phyloP scores from a whole-genome alignment of 2,888 invertebrate species.

The Clunio marinus region DNA sequence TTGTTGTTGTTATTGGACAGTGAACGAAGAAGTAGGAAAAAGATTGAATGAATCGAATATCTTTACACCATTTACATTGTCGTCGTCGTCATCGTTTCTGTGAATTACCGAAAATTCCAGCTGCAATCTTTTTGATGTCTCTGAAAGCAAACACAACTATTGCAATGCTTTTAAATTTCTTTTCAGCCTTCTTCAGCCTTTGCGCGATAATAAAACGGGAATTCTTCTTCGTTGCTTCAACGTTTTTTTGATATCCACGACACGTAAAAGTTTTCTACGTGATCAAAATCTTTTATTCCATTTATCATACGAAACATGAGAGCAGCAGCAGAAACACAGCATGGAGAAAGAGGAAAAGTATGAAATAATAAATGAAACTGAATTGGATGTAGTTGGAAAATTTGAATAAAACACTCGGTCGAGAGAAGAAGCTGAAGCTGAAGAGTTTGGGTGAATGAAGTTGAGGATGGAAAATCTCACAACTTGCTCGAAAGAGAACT shows the following conservation, averaged over 20 bases:
- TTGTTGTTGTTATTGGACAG: background rate
- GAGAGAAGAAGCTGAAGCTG: background rate
- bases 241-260: conserved; percentile 35
- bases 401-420: conserved; percentile 21
- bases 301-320: conserved; percentile 23
- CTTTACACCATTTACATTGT: background rate
- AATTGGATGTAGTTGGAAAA: conserved; percentile 14
- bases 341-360: background rate
- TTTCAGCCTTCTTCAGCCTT: too few species aligned
- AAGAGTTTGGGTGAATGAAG: background rate
- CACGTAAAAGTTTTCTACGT: conserved; percentile 35
- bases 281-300: conserved; percentile 32
- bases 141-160: background rate
- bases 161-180: background rate
- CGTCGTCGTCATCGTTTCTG: background rate
- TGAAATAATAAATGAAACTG: conserved; percentile 27
- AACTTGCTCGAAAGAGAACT: background rate
- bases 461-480: background rate
- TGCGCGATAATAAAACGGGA: conserved; percentile 31
- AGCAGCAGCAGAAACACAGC: conserved; percentile 2
- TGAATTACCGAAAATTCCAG: conserved; percentile 22
- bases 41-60: too few species aligned
- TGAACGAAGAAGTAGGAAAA: too few species aligned
- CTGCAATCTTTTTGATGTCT: background rate
- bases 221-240: background rate